phyloP scores from a whole-genome alignment of 2,888 invertebrate species.

The Daptonema setosum region DNA sequence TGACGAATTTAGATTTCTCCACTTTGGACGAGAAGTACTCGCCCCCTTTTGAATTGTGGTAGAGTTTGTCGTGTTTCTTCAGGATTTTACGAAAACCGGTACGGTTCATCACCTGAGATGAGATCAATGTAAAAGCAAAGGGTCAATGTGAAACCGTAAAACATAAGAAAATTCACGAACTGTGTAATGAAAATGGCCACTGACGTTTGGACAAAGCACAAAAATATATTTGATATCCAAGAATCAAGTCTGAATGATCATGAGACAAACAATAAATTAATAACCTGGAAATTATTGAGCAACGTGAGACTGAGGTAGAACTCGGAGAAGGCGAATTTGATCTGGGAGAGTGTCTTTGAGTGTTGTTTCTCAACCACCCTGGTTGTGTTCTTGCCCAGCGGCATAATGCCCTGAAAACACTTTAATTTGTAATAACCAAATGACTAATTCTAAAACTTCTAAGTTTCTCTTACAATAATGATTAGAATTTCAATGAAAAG shows the following conservation, averaged over 20 bases:
- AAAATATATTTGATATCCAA: not conserved
- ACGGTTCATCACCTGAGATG: slow-evolving; percentile 83
- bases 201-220: slow-evolving; percentile 38
- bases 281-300: slow-evolving; percentile 49
- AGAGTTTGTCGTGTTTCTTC: slow-evolving; percentile 91
- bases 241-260: no score
- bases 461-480: no score
- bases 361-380: slow-evolving; percentile 16
- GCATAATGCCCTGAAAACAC: not conserved
- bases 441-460: no score
- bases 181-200: not conserved
- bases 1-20: slow-evolving; percentile 77
- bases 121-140: no score
- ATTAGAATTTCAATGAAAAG: no score
- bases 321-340: slow-evolving; percentile 92
- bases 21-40: slow-evolving; percentile 79
- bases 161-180: no score
- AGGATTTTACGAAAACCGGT: slow-evolving; percentile 96
- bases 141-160: no score
- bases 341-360: slow-evolving; percentile 59
- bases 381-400: not conserved
- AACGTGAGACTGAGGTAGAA: slow-evolving; percentile 88
- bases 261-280: not conserved
- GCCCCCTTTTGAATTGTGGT: slow-evolving; percentile 59
- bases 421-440: not conserved